Evolutionary conservation across 2,888 invertebrate genomes (phyloP).

Genomic region (Eumacrocentrus americanus): DNA sequence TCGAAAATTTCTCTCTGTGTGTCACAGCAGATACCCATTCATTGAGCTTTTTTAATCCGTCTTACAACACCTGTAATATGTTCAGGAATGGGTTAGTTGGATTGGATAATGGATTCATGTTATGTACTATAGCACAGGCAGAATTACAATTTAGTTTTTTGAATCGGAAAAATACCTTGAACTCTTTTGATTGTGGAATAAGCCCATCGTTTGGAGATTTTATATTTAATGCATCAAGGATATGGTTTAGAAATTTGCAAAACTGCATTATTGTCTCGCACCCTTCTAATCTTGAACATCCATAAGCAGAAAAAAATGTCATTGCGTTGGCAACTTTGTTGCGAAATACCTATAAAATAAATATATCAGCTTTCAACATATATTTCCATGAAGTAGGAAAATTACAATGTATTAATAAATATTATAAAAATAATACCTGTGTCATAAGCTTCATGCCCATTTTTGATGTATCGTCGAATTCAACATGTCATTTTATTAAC

Average conservation of each 20-base stretch:
- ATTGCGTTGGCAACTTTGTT: slow-evolving; percentile 12
- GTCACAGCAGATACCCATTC: not conserved
- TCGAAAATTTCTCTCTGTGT: too few relatives aligned
- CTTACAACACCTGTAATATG: slow-evolving; percentile 13
- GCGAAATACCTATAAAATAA: slow-evolving; percentile 8
- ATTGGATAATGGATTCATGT: not conserved
- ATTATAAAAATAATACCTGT: slow-evolving; percentile 21
- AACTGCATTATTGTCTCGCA: not conserved
- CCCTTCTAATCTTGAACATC: not conserved
- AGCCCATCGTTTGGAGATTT: not conserved
- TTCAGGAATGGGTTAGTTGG: too few relatives aligned
- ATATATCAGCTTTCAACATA: too few relatives aligned
- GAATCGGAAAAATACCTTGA: not conserved
- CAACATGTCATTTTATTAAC: slow-evolving; percentile 21
- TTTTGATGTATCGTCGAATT: slow-evolving; percentile 23
- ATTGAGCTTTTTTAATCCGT: slow-evolving; percentile 6
- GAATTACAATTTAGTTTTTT: not conserved
- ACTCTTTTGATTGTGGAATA: not conserved
- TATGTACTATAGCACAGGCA: too few relatives aligned
- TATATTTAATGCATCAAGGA: slow-evolving; percentile 5
- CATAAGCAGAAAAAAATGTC: not conserved
- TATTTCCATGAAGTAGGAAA: too few relatives aligned
- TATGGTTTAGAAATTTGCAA: not conserved
- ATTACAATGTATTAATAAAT: too few relatives aligned
- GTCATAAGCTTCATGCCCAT: slow-evolving; percentile 29